A percentile compares a stretch with the other conserved stretches of the same genome.
Evolutionary conservation across 2,113 vertebrate species (phyloP).

Genomic region (Tapirus terrestris): DNA sequence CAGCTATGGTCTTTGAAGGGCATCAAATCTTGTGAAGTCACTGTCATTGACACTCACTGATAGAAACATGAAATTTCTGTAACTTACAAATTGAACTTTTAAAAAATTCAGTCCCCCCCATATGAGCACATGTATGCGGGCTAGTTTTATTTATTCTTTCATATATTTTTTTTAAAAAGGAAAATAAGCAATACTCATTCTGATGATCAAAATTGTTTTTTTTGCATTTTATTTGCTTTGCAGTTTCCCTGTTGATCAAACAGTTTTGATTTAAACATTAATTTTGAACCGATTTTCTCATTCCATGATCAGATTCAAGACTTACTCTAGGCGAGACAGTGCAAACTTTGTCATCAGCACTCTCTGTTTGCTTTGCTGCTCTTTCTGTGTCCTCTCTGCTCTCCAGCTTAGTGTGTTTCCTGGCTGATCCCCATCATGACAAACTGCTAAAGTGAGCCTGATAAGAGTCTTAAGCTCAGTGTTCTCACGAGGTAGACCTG

Average conservation of each 20-base stretch:
- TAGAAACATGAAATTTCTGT: not conserved
- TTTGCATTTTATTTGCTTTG: conserved; percentile 30
- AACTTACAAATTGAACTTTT: not conserved
- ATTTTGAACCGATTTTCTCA: not conserved
- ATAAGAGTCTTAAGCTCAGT: not conserved
- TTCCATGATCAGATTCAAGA: not conserved
- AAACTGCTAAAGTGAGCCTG: not conserved
- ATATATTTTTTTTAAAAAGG: not conserved
- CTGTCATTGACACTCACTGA: conserved; percentile 20
- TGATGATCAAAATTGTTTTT: conserved; percentile 33
- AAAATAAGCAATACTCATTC: not conserved
- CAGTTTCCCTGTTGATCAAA: not conserved
- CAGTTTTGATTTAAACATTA: conserved; percentile 9
- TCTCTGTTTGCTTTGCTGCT: not conserved
- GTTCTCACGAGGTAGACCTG: not conserved
- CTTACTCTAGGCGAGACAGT: not conserved
- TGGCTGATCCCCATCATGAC: not conserved
- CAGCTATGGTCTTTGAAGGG: conserved; percentile 43
- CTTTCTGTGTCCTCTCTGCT: not conserved
- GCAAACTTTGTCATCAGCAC: not conserved
- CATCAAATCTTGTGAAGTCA: conserved; percentile 45
- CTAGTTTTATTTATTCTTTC: not conserved
- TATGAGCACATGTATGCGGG: not conserved
- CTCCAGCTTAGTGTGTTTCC: not conserved
- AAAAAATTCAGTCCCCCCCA: not conserved